A percentile compares a stretch with the other conserved stretches of the same genome.
These are phyloP conservation scores for Danio jaintianensis DNA, from an alignment of 2,797 vertebrate genomes.

Conservation along the genomic window DNA sequence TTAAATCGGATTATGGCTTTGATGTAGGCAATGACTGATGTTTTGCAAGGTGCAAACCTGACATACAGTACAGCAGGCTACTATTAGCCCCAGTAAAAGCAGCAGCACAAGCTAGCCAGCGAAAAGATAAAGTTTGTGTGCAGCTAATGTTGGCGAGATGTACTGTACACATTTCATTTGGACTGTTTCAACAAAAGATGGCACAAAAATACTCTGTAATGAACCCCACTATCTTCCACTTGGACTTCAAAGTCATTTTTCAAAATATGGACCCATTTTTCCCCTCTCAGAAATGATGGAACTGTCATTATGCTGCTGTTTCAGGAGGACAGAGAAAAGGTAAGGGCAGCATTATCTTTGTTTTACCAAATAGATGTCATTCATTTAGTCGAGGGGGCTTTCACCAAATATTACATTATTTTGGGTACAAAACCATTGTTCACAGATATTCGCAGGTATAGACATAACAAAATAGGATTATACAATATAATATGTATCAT, in stretches of 20 bases:
- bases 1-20: conserved; percentile 13
- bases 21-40: conserved; percentile 1
- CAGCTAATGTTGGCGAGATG: conserved; percentile 17
- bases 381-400: conserved; percentile 29
- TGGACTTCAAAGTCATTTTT: conserved; percentile 56
- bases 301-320: conserved; percentile 24
- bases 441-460: neutral
- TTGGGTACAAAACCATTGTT: neutral
- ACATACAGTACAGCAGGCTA: neutral
- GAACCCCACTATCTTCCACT: conserved; percentile 38
- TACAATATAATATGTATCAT: neutral
- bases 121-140: conserved; percentile 39
- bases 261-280: conserved; percentile 36
- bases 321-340: conserved; percentile 16
- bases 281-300: conserved; percentile 38
- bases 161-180: conserved; percentile 33
- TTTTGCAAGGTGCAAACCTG: neutral
- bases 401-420: conserved; percentile 22
- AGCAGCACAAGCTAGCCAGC: neutral
- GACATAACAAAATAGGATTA: neutral
- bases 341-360: conserved; percentile 39
- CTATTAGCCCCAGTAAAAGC: neutral
- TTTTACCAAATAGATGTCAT: conserved; percentile 42
- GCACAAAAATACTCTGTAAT: conserved; percentile 46
- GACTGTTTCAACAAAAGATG: conserved; percentile 33